Base-by-base conservation (phyloP, 1,140 invertebrate species). In the Piezodorus guildinii region DNA sequence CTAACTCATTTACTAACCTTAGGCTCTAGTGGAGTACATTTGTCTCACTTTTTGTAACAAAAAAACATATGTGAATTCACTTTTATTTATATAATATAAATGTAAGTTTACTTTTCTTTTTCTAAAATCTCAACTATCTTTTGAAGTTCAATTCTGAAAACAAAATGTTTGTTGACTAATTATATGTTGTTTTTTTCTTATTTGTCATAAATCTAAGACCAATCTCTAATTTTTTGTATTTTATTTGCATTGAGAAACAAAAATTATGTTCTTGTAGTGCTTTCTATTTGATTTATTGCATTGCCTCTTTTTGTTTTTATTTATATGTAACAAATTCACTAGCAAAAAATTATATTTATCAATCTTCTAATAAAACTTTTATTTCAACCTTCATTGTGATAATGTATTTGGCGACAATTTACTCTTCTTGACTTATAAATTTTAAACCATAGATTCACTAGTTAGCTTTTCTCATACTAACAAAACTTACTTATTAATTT, bases 81-180 rank as follows among this genome's bases (percentile, higher is more conserved):
- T 56, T 46, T 19, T 49, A 49, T 4, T 21, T 49, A 5, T 19
- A 23, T 56, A 23, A 23, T 21, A 10, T 16, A 23, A 1, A 23
- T 23, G 12, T 21, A 56, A 56, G 23, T 23, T 10, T 23, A 23
- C 6, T 10, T 49, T 21, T 49, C 46, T 49, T 49, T 49, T 19
- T 49, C 46, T 49, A 49, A 49, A 49, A 49, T 49, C 46, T 49
- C 46, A 49, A 49, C 46, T 49, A 39, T 39, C 46, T 49, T 49
- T 49, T 17, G 46, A 17, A 19, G 10, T 49, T 49, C 14, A 17
- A 49, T 6, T n/a, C 10, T 49, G 12, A n/a, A n/a, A 17, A 49
- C 17, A n/a, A 17, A 10, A 49, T 19, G 14, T n/a, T 49, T 19
- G 3, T 46, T 46, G 14, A 12, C 45, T 46, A n/a, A 46, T 46